Conservation (phyloP, 2,797 vertebrate species). For the Xiphorhynchus erythropygius region DNA sequence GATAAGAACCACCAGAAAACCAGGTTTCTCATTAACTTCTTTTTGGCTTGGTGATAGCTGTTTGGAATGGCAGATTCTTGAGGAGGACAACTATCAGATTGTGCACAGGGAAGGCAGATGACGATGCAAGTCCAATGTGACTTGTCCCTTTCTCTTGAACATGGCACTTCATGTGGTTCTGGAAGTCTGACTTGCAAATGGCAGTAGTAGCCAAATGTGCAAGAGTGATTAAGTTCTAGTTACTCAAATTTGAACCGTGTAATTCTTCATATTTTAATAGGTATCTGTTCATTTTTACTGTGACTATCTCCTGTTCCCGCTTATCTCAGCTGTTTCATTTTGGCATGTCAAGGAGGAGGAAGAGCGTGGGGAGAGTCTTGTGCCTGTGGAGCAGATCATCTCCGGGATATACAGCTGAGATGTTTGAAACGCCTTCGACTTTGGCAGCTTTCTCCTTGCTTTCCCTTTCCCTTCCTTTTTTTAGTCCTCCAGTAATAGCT, state of each 20-base stretch:
- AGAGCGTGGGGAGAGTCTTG: constrained; percentile 31
- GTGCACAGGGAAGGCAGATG: background rate
- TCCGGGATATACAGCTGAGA: constrained; percentile 72
- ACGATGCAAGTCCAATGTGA: background rate
- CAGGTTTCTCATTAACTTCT: background rate
- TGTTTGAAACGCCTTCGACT: constrained; percentile 69
- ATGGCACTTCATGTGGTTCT: background rate
- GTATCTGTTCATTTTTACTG: background rate
- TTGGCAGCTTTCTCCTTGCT: constrained; percentile 83
- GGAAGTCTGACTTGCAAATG: background rate
- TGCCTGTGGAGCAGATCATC: constrained; percentile 71
- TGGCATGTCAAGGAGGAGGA: background rate
- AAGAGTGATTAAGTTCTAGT: background rate
- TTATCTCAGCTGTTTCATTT: background rate
- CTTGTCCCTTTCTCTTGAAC: background rate
- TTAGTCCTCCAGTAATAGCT: constrained; percentile 84
- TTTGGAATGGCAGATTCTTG: background rate
- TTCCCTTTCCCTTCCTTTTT: constrained; percentile 88
- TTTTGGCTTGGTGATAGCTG: background rate
- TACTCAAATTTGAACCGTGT: background rate
- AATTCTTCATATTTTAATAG: background rate
- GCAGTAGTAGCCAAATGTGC: background rate
- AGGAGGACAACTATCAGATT: background rate
- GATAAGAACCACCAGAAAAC: background rate
- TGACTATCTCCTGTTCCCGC: background rate